Evolutionary conservation across 2,888 invertebrate species (phyloP).

Genomic region (Hedychridium roseum): DNA sequence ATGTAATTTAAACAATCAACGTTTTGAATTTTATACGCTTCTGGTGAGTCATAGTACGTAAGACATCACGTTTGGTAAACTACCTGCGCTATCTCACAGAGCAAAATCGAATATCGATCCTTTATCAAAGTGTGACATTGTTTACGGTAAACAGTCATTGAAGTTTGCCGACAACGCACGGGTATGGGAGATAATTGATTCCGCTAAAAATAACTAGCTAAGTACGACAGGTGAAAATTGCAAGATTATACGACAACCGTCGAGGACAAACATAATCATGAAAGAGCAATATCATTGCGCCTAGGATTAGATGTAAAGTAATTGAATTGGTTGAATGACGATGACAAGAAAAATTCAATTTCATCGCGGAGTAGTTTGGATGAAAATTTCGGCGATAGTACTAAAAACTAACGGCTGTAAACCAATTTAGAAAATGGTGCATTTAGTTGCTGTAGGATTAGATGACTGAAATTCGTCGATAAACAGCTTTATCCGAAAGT

Average conservation of each 20-base stretch:
- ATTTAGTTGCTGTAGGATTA: too few species aligned
- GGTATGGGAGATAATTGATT: slow-evolving; percentile 41
- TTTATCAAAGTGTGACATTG: neutral
- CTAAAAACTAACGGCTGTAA: too few species aligned
- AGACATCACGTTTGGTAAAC: neutral
- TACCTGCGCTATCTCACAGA: neutral
- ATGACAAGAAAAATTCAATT: slow-evolving; percentile 25
- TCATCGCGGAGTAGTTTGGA: neutral
- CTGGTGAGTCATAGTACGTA: too few species aligned
- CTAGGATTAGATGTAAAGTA: slow-evolving; percentile 14
- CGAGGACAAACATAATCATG: slow-evolving; percentile 30
- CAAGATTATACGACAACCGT: slow-evolving; percentile 32
- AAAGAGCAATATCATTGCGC: slow-evolving; percentile 25
- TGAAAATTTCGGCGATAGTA: too few species aligned
- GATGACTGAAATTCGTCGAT: too few species aligned
- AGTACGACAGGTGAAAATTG: slow-evolving; percentile 38
- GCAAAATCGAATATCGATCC: too few species aligned
- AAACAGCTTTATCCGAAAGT: too few species aligned
- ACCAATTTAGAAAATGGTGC: too few species aligned
- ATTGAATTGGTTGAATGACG: slow-evolving; percentile 19
- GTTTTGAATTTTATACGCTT: too few species aligned
- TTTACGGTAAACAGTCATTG: slow-evolving; percentile 1
- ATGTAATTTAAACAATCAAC: neutral
- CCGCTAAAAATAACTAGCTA: too few species aligned
- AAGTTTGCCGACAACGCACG: slow-evolving; percentile 36